These are phyloP conservation scores for Cnemophilus loriae DNA, from an alignment of 2,113 vertebrate genomes.

Conservation along the genomic window DNA sequence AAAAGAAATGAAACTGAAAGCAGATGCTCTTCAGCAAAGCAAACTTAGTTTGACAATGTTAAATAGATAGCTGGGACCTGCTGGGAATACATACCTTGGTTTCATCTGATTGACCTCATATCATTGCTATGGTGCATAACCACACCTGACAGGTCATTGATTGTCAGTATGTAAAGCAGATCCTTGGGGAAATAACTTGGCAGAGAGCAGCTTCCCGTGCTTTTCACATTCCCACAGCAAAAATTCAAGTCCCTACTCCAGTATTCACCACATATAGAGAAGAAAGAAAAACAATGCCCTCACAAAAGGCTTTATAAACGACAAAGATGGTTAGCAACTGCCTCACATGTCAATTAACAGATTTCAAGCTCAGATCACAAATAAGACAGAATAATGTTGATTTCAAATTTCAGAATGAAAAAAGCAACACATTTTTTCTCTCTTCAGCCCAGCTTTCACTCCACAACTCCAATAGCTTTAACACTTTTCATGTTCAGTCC, in stretches of 20 bases:
- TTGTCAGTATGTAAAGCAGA: background rate
- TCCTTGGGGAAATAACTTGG: constrained; percentile 20
- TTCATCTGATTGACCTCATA: constrained; percentile 40
- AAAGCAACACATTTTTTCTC: background rate
- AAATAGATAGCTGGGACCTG: constrained; percentile 11
- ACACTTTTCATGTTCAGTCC: background rate
- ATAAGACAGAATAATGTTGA: background rate
- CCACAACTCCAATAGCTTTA: background rate
- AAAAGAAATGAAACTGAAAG: background rate
- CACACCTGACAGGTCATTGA: constrained; percentile 44
- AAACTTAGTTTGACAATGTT: constrained; percentile 13
- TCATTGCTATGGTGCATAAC: constrained; percentile 18
- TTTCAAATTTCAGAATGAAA: background rate
- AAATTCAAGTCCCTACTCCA: background rate
- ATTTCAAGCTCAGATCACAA: background rate
- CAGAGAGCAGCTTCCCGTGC: background rate
- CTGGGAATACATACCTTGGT: constrained; percentile 31
- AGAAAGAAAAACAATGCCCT: background rate
- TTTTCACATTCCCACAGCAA: constrained; percentile 16
- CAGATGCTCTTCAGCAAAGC: background rate
- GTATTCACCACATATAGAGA: background rate
- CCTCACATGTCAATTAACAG: background rate
- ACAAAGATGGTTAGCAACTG: background rate
- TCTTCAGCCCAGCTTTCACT: background rate
- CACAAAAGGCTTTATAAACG: background rate